Conservation (phyloP, 2,113 vertebrate species). For the Platysternon megacephalum region DNA sequence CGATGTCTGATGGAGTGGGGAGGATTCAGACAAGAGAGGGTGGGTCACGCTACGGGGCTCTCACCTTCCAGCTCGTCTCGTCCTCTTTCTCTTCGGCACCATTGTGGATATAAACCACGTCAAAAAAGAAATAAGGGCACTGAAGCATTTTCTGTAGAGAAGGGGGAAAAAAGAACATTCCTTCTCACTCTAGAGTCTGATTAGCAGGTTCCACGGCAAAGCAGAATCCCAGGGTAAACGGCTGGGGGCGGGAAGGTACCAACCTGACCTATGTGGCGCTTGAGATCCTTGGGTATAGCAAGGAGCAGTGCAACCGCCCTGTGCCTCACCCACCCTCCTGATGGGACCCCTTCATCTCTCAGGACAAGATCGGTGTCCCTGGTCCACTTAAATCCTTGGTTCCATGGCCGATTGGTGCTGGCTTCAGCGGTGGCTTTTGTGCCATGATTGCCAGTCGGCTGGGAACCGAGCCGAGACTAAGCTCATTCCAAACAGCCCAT, state of each 20-base stretch:
- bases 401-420: background rate
- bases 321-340: background rate
- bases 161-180: background rate
- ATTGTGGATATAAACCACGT: constrained; percentile 91
- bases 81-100: constrained; percentile 88
- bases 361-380: background rate
- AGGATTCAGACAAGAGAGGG: background rate
- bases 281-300: background rate
- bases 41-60: background rate
- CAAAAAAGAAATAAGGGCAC: constrained; percentile 94
- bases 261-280: background rate
- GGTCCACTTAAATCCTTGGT: background rate
- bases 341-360: background rate
- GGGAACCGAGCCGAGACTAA: background rate
- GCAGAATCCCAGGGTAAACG: background rate
- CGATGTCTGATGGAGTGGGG: too few relatives aligned
- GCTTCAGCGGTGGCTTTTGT: background rate
- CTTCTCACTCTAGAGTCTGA: background rate
- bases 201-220: too few relatives aligned
- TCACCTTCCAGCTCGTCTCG: constrained; percentile 90
- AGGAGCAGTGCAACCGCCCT: background rate
- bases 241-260: background rate
- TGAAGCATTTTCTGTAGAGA: constrained; percentile 92
- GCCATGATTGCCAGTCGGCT: too few relatives aligned
- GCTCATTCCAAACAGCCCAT: background rate